Base-by-base conservation (phyloP, 2,113 vertebrate species). In the Edolisoma coerulescens region DNA sequence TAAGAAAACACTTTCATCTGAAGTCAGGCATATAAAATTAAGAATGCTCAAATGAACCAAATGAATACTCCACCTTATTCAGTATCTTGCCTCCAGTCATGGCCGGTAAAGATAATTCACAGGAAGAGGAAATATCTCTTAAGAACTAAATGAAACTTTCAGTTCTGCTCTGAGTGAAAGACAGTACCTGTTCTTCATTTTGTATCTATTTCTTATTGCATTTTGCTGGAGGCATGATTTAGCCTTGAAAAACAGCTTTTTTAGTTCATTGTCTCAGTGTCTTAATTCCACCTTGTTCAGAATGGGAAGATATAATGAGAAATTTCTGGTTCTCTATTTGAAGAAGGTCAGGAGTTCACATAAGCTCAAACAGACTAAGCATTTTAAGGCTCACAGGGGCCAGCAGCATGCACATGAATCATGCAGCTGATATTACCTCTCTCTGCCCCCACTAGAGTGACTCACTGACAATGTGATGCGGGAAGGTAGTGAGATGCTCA, bases 161-260 rank as follows among this genome's bases (percentile, higher is more conserved):
- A 80, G 28, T 65, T 96, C 37, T 89, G 13, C 12, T 61, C 32
- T 77, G 53, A 92, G 52, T 94, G 77, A 92, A 95, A 91, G 84
- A 49, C 75, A 82, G 16, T 68, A 71, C 63, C 50, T 93, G 30
- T 94, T 90, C 92, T 93, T 92, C 8, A 1, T 80, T 84, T 42
- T 54, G 26, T 71, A 17, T 90, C 53, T 88, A 88, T 88, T 87
- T 93, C 88, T 92, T 70, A 6, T 57, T 85, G 35, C 11, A 59
- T 84, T 81, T 93, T 95, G 52, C 94, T 91, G 15, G 21, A 77
- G 84, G 94, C 94, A n/a, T 67, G 56, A 70, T 92, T 95, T 93
- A 92, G 24, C 63, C 52, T 44, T 74, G 47, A 90, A 92, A 94
- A 93, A 28, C 67, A 84, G 45, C 7, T 92, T 80, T 89, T 94